Evolutionary conservation across 2,113 vertebrate species (phyloP).

Genomic region (Pomatostomus ruficeps): DNA sequence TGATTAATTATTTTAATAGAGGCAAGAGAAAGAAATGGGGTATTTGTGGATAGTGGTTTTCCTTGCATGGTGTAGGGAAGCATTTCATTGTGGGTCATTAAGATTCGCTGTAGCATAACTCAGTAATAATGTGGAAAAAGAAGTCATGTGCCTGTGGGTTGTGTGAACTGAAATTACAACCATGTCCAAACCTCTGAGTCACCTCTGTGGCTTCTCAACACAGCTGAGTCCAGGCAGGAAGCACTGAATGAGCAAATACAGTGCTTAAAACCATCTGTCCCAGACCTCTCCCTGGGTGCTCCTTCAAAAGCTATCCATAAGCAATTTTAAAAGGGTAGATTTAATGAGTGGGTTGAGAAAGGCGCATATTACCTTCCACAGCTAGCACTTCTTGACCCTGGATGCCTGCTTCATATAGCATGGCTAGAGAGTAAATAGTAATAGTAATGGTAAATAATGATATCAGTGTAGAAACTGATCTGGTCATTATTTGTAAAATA

Average conservation of each 20-base stretch:
- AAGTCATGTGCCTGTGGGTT: neutral
- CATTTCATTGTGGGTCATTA: neutral
- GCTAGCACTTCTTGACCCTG: rapidly evolving
- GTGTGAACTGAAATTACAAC: conserved; percentile 3
- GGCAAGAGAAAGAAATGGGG: neutral
- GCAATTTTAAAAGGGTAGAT: neutral
- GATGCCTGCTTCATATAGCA: neutral
- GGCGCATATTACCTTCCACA: neutral
- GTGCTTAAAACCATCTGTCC: neutral
- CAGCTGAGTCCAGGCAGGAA: neutral
- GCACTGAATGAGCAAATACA: neutral
- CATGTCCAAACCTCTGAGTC: neutral
- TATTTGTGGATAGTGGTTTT: neutral
- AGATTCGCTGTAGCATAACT: neutral
- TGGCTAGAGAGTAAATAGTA: neutral
- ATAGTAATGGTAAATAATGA: neutral
- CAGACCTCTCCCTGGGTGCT: neutral
- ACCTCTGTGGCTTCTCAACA: neutral
- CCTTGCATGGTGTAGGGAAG: neutral
- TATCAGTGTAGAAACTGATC: neutral
- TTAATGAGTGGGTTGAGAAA: neutral
- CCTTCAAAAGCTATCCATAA: neutral
- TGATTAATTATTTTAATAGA: conserved; percentile 22
- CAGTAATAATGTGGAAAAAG: neutral
- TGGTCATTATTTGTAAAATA: neutral